These are phyloP conservation scores for Acanthopleura granulata DNA, from an alignment of 2,888 invertebrate species.

Conservation along the genomic window DNA sequence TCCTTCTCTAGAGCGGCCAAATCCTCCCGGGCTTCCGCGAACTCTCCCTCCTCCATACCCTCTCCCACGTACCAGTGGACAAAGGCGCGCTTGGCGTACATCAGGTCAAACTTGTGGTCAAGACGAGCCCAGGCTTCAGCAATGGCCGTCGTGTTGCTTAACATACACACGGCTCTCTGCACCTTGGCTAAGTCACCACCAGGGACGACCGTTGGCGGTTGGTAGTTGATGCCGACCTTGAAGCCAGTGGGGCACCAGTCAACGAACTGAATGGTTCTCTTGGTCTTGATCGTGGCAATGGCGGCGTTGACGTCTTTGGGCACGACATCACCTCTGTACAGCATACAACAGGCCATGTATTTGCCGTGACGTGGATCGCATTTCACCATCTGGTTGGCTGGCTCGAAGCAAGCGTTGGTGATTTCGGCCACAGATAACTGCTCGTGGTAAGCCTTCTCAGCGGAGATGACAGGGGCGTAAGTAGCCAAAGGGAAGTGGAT, in stretches of 20 bases:
- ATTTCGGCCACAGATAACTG: slow-evolving; percentile 4
- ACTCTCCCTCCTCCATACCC: slow-evolving; percentile 16
- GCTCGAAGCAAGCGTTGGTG: slow-evolving; percentile 3
- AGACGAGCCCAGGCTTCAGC: slow-evolving; percentile 72
- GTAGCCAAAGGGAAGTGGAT: slow-evolving; percentile 6
- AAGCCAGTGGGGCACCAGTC: slow-evolving; percentile 5
- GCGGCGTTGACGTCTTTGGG: slow-evolving; percentile 12
- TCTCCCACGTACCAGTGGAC: slow-evolving; percentile 8
- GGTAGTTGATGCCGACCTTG: slow-evolving; percentile 8
- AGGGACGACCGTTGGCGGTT: neutral
- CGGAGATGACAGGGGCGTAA: neutral
- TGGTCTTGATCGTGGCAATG: slow-evolving; percentile 6
- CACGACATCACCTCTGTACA: slow-evolving; percentile 9
- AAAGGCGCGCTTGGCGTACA: slow-evolving; percentile 4
- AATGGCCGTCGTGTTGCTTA: slow-evolving; percentile 91
- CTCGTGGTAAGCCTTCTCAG: slow-evolving; percentile 1
- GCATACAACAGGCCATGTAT: slow-evolving; percentile 5
- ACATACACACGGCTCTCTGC: slow-evolving; percentile 72
- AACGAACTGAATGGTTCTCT: slow-evolving; percentile 1
- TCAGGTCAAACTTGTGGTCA: slow-evolving; percentile 7
- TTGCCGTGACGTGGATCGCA: neutral
- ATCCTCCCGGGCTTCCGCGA: slow-evolving; percentile 15
- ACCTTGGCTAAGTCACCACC: neutral
- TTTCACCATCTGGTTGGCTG: slow-evolving; percentile 2
- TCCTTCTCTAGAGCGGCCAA: neutral